Evolutionary conservation across 2,797 vertebrate genomes (phyloP).

Genomic region (Clarias pachynema): DNA sequence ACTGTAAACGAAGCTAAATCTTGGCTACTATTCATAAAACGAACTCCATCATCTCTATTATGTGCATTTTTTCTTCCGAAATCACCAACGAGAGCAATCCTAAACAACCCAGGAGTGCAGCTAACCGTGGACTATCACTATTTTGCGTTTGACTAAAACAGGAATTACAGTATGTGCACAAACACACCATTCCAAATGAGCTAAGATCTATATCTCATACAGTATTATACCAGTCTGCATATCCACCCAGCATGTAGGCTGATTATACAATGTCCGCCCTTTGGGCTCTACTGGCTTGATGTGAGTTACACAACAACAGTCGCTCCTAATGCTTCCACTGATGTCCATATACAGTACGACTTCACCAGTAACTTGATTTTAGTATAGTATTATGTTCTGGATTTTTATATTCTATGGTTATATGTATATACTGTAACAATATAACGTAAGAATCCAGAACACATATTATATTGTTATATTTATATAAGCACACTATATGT

Average conservation of each 20-base stretch:
- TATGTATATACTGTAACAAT: background rate
- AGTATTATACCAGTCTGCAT: constrained; percentile 5
- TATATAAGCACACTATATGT: background rate
- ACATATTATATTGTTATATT: background rate
- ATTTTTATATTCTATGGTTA: background rate
- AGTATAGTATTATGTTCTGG: background rate
- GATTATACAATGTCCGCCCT: constrained; percentile 23
- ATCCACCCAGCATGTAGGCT: constrained; percentile 3
- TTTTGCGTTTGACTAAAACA: background rate
- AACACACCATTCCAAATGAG: background rate
- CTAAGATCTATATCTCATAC: background rate
- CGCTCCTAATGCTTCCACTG: background rate
- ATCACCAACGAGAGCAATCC: background rate
- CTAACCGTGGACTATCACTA: background rate
- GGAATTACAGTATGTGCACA: background rate
- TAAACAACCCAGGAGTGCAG: background rate
- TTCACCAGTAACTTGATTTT: background rate
- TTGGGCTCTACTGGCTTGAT: background rate
- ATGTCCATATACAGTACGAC: background rate
- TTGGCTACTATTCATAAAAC: background rate
- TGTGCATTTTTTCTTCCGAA: background rate
- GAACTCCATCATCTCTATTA: background rate
- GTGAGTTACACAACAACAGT: constrained; percentile 10
- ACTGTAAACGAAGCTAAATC: constrained; percentile 22
- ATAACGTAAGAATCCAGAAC: background rate